A percentile compares a stretch with the other conserved stretches of the same genome.
Conservation (phyloP, 35 echinoderm and acorn worm genomes). For the Strongylocentrotus purpuratus region DNA sequence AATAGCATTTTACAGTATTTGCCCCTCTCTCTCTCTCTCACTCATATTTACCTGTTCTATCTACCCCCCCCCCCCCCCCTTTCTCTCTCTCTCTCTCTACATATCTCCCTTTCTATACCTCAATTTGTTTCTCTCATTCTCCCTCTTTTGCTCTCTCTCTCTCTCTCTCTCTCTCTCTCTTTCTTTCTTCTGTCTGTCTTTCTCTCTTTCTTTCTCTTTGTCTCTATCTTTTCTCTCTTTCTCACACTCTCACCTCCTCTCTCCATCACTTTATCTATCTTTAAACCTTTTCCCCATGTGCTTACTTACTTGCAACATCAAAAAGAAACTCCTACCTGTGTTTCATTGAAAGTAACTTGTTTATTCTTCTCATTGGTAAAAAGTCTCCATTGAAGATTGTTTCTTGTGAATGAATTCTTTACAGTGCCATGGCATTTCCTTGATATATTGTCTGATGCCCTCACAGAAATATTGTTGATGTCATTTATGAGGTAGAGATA, state of each 20-base stretch:
- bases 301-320: not conserved
- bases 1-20: not conserved
- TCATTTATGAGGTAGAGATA: not conserved
- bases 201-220: not conserved
- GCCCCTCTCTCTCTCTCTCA: not conserved
- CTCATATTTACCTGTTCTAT: not conserved
- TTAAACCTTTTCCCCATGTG: not conserved
- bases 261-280: not conserved
- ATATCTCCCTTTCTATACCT: not conserved
- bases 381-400: not conserved
- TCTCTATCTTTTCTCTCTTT: not conserved
- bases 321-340: no score
- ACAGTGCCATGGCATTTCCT: not conserved
- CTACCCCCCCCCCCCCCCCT: not conserved
- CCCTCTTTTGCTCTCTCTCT: not conserved
- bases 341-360: not conserved
- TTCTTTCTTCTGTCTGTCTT: not conserved
- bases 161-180: not conserved
- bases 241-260: not conserved
- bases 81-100: not conserved
- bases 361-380: not conserved
- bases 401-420: not conserved
- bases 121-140: not conserved
- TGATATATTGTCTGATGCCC: not conserved
- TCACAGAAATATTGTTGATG: not conserved